Percentiles rank a stretch among this genome's conserved stretches.
Evolutionary conservation across 2,888 invertebrate genomes (phyloP).

Genomic region (Epistrophe grossulariae): DNA sequence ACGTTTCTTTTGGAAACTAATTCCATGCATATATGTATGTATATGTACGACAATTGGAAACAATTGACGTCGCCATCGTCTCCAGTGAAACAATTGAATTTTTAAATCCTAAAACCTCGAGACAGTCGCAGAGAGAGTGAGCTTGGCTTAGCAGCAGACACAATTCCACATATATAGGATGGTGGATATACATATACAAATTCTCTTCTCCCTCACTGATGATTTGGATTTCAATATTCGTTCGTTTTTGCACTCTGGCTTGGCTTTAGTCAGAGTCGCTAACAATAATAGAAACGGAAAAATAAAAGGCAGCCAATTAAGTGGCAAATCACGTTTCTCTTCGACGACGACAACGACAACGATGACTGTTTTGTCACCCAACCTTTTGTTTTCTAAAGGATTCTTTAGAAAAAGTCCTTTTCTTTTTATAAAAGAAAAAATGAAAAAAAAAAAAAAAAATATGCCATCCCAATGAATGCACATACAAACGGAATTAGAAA

Average conservation of each 20-base stretch:
- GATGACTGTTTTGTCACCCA: conserved; percentile 28
- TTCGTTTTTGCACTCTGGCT: conserved; percentile 10
- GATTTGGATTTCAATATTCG: conserved; percentile 34
- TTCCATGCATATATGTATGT: conserved; percentile 27
- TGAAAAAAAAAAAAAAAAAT: background rate
- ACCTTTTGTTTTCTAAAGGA: conserved; percentile 33
- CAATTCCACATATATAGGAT: background rate
- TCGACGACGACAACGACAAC: conserved; percentile 22
- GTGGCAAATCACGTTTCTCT: conserved; percentile 73
- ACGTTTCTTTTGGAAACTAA: conserved; percentile 31
- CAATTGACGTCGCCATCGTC: conserved; percentile 59
- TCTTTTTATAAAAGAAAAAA: background rate
- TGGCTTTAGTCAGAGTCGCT: background rate
- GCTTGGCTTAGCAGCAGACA: conserved; percentile 21
- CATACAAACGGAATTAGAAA: conserved; percentile 45
- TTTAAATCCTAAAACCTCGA: conserved; percentile 50
- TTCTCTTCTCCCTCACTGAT: background rate
- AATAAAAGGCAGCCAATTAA: conserved; percentile 72
- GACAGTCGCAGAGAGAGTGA: conserved; percentile 31
- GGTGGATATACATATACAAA: background rate
- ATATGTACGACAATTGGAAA: conserved; percentile 51
- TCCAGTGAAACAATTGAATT: conserved; percentile 55
- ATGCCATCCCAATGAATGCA: conserved; percentile 24
- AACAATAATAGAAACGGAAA: conserved; percentile 48
- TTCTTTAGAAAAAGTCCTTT: conserved; percentile 26